Conservation (phyloP, 1,140 invertebrate genomes). For the Magallana angulata region DNA sequence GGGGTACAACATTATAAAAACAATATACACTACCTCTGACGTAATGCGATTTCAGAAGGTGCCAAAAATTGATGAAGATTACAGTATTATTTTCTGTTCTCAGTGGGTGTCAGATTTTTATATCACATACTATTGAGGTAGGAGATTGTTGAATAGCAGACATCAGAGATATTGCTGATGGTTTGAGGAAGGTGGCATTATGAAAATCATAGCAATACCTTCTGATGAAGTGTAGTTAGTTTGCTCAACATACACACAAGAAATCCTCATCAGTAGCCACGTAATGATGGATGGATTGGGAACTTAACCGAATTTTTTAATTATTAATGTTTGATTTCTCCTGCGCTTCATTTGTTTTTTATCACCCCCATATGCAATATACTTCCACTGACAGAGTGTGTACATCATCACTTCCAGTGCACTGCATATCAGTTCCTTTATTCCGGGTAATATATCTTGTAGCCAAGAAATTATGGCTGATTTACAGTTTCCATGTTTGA, state of each 20-base stretch:
- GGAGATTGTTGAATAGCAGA: conserved; percentile 3
- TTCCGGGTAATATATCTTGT: background rate
- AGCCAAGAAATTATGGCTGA: conserved; percentile 15
- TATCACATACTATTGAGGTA: conserved; percentile 21
- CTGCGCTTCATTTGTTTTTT: conserved; percentile 32
- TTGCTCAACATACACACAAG: background rate
- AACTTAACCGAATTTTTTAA: conserved; percentile 32
- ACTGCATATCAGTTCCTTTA: background rate
- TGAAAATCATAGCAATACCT: conserved; percentile 20
- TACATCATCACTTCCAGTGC: background rate
- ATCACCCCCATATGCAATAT: conserved; percentile 5
- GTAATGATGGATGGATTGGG: background rate
- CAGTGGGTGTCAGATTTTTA: conserved; percentile 32
- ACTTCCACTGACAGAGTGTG: background rate
- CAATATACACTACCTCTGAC: conserved; percentile 26
- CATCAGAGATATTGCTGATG: background rate
- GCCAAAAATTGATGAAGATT: conserved; percentile 31
- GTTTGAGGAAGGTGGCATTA: conserved; percentile 9
- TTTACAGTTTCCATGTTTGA: background rate
- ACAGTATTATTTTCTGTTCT: conserved; percentile 25
- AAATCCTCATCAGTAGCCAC: conserved; percentile 12
- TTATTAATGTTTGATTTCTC: conserved; percentile 30
- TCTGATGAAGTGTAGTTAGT: background rate
- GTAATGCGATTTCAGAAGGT: conserved; percentile 26
- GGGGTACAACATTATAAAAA: conserved; percentile 32